These are phyloP conservation scores for Achroia grisella DNA, from an alignment of 1,140 invertebrate species.

Conservation along the genomic window DNA sequence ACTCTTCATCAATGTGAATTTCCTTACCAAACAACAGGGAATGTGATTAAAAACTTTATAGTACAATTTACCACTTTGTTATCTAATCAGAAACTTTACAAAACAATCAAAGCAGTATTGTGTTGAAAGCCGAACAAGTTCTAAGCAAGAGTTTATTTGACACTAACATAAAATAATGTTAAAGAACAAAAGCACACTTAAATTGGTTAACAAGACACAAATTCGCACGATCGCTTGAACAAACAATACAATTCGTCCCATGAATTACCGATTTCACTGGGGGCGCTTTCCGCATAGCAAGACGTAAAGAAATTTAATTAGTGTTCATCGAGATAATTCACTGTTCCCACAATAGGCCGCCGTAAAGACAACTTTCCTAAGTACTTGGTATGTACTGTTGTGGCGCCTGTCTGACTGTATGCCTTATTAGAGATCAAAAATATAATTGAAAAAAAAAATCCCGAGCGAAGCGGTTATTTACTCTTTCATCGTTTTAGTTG, in stretches of 20 bases:
- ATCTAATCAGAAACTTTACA: too few relatives aligned
- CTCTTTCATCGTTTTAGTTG: too few relatives aligned
- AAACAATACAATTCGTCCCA: conserved; percentile 35
- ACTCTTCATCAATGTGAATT: too few relatives aligned
- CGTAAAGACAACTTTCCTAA: conserved; percentile 44
- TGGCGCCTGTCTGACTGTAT: background rate
- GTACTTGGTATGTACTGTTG: conserved; percentile 14
- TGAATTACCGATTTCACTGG: conserved; percentile 31
- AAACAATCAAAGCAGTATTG: too few relatives aligned
- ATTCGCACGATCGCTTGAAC: conserved; percentile 23
- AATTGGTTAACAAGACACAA: conserved; percentile 20
- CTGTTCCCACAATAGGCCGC: conserved; percentile 38
- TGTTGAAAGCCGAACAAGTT: too few relatives aligned
- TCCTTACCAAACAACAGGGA: too few relatives aligned
- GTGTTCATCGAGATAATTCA: conserved; percentile 51
- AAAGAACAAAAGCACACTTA: conserved; percentile 10
- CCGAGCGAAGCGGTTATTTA: too few relatives aligned
- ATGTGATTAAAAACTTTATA: too few relatives aligned
- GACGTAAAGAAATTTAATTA: conserved; percentile 57
- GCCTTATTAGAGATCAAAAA: too few relatives aligned
- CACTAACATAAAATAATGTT: conserved; percentile 1
- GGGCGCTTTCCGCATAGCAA: conserved; percentile 31
- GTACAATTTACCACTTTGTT: too few relatives aligned
- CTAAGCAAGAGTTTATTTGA: background rate
- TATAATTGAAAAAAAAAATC: too few relatives aligned